Percentiles rank a stretch among this genome's conserved stretches.
Evolutionary conservation across 2,113 vertebrate genomes (phyloP).

Genomic region (Neotoma lepida): DNA sequence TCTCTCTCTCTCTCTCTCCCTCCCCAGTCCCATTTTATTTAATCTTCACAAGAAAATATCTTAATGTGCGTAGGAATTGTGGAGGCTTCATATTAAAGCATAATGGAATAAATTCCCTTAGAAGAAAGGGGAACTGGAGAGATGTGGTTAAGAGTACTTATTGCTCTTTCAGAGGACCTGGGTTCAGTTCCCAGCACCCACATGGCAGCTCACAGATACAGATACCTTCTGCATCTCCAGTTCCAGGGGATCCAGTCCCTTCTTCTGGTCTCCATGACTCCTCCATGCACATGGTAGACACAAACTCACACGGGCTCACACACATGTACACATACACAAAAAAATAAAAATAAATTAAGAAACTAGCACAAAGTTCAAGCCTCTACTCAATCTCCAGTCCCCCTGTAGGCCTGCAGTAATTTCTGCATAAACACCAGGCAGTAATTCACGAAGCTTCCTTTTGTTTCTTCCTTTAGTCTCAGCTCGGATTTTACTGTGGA

Average conservation of each 20-base stretch:
- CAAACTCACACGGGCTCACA: background rate
- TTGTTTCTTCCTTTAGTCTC: slow-evolving; percentile 21
- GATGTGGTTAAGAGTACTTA: background rate
- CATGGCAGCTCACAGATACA: background rate
- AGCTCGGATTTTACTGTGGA: background rate
- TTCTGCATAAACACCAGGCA: background rate
- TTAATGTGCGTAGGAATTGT: background rate
- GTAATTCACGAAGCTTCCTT: background rate
- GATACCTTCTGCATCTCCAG: background rate
- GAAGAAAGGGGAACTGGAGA: background rate
- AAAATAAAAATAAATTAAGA: background rate
- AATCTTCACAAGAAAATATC: background rate
- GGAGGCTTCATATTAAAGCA: background rate
- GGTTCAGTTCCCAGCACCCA: background rate
- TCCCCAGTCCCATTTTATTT: background rate
- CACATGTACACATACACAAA: background rate
- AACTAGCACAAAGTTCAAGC: background rate
- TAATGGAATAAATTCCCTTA: background rate
- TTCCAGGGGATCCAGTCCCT: background rate
- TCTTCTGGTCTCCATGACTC: background rate
- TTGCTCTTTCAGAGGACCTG: background rate
- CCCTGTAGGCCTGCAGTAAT: background rate
- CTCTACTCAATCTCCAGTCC: background rate
- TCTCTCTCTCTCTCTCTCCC: no score
- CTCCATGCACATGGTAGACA: background rate